phyloP scores from a whole-genome alignment of 2,888 invertebrate genomes.

The Troglohyphantes excavatus region DNA sequence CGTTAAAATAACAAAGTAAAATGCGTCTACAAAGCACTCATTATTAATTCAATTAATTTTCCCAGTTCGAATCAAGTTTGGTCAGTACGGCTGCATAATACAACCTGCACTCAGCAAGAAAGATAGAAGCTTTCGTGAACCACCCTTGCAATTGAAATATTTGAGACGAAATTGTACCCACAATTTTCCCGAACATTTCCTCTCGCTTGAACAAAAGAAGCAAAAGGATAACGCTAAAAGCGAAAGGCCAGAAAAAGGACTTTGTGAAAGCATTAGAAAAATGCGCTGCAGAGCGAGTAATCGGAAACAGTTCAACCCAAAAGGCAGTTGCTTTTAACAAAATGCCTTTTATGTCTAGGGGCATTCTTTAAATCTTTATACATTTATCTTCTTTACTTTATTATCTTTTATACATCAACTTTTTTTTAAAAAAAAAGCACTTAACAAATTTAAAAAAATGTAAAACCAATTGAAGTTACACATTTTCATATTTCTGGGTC shows the following conservation, averaged over 20 bases:
- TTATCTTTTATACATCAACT: constrained; percentile 19
- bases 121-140: too few species aligned
- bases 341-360: constrained; percentile 59
- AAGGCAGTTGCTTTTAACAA: constrained; percentile 63
- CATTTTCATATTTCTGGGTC: too few species aligned
- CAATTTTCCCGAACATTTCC: constrained; percentile 18
- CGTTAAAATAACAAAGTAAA: too few species aligned
- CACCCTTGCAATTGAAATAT: too few species aligned
- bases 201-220: not conserved
- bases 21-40: too few species aligned
- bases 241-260: constrained; percentile 22
- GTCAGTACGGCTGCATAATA: too few species aligned
- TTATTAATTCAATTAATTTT: too few species aligned
- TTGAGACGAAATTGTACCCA: not conserved
- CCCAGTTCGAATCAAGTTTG: too few species aligned
- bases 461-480: too few species aligned
- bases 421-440: too few species aligned
- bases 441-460: too few species aligned
- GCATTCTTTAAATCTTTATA: constrained; percentile 26
- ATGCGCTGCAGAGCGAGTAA: constrained; percentile 37
- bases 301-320: constrained; percentile 53
- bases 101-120: too few species aligned
- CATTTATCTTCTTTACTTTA: constrained; percentile 37
- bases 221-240: not conserved
- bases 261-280: constrained; percentile 28